Conservation (phyloP, 2,888 invertebrate species). For the Apamea anceps region DNA sequence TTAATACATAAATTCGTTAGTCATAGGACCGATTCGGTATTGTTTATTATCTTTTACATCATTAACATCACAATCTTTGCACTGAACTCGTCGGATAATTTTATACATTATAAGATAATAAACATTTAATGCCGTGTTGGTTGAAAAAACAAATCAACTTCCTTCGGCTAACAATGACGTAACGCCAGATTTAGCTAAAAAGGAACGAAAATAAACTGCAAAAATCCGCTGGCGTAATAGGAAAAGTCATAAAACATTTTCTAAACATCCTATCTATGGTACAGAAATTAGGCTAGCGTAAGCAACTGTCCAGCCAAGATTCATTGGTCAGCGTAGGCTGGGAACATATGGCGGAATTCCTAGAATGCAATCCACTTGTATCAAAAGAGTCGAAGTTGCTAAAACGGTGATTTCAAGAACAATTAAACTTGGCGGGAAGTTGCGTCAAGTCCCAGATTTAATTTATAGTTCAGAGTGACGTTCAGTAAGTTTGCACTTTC, state of each 20-base stretch:
- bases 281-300: constrained; percentile 65
- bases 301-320: constrained; percentile 71
- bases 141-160: constrained; percentile 58
- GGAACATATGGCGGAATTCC: constrained; percentile 53
- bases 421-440: constrained; percentile 53
- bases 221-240: constrained; percentile 52
- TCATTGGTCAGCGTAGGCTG: constrained; percentile 61
- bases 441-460: constrained; percentile 22
- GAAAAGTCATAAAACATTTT: constrained; percentile 62
- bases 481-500: not conserved
- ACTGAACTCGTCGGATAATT: constrained; percentile 36
- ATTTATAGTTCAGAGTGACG: constrained; percentile 2
- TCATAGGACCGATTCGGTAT: not conserved
- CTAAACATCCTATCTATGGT: constrained; percentile 66
- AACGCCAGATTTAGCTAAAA: constrained; percentile 56
- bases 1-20: not conserved
- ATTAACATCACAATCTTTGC: constrained; percentile 18
- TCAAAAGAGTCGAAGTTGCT: constrained; percentile 53
- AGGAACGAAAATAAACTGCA: constrained; percentile 64
- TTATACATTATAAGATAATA: constrained; percentile 35
- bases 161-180: constrained; percentile 58
- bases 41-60: constrained; percentile 16
- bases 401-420: constrained; percentile 53
- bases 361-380: constrained; percentile 60
- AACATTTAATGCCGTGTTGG: constrained; percentile 54